These are phyloP conservation scores for Dryomyza anilis DNA, from an alignment of 2,888 invertebrate genomes.

Conservation along the genomic window DNA sequence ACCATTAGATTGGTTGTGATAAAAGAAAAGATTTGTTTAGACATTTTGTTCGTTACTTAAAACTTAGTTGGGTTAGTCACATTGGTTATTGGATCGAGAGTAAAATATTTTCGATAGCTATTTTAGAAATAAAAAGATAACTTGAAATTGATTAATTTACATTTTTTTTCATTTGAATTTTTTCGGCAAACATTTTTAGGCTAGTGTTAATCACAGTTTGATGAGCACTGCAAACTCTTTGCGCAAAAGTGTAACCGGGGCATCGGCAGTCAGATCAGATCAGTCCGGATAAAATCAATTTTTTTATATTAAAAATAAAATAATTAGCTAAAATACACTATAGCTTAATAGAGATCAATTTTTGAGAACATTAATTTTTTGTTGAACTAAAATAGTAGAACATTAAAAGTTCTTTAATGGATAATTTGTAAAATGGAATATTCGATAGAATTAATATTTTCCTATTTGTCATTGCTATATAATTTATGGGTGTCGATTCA, in stretches of 20 bases:
- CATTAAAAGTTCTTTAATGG: no score
- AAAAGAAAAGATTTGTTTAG: not conserved
- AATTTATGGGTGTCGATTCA: no score
- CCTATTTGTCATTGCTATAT: no score
- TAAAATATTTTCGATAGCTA: not conserved
- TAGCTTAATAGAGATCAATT: no score
- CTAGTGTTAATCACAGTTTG: no score
- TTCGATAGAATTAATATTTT: no score
- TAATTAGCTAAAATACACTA: no score
- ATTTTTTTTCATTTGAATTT: not conserved
- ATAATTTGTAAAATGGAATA: no score
- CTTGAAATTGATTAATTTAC: not conserved
- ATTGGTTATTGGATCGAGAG: not conserved
- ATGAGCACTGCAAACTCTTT: slow-evolving; percentile 53
- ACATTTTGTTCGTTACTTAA: not conserved
- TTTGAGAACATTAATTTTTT: no score
- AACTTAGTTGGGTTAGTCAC: not conserved
- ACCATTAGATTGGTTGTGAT: no score
- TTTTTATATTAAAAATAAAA: no score
- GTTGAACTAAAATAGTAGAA: no score
- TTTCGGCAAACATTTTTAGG: not conserved
- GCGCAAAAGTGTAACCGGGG: slow-evolving; percentile 54
- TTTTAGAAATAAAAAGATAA: not conserved
- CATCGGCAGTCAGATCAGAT: slow-evolving; percentile 1
- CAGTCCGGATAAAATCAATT: not conserved